These are phyloP conservation scores for Rhabdomys dilectus DNA, from an alignment of 2,113 vertebrate genomes.

Conservation along the genomic window DNA sequence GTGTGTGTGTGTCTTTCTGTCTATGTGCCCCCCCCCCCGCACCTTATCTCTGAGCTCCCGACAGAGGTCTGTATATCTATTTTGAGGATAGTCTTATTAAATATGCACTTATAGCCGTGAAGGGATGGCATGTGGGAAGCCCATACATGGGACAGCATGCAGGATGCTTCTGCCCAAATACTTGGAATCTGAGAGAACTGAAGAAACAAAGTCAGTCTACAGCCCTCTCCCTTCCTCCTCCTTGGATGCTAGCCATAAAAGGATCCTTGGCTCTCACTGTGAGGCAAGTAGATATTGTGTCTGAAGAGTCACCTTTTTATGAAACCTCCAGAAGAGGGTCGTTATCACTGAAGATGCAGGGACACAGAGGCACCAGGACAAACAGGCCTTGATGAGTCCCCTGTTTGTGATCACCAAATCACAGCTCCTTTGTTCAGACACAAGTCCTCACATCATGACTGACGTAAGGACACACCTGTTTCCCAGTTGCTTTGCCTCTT, in stretches of 20 bases:
- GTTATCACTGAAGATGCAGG: not conserved
- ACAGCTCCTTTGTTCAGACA: not conserved
- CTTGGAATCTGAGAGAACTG: not conserved
- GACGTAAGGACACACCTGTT: not conserved
- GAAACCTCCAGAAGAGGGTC: not conserved
- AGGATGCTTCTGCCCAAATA: not conserved
- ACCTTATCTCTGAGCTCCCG: not conserved
- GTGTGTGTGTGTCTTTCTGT: too few species aligned
- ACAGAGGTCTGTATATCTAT: fast-evolving
- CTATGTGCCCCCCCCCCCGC: too few species aligned
- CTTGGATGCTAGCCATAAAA: not conserved
- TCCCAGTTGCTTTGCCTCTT: not conserved
- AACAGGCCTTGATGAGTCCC: not conserved
- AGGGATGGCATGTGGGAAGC: not conserved
- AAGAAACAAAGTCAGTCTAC: not conserved
- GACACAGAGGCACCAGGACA: not conserved
- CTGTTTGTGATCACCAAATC: not conserved
- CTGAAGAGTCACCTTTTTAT: not conserved
- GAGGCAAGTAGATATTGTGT: not conserved
- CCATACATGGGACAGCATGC: not conserved
- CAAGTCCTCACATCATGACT: not conserved
- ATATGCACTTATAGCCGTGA: fast-evolving
- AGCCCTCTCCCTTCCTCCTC: not conserved
- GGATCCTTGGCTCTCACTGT: not conserved
- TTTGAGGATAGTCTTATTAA: not conserved